Evolutionary conservation across 1,140 invertebrate genomes (phyloP).

Genomic region (Phortica variegata): DNA sequence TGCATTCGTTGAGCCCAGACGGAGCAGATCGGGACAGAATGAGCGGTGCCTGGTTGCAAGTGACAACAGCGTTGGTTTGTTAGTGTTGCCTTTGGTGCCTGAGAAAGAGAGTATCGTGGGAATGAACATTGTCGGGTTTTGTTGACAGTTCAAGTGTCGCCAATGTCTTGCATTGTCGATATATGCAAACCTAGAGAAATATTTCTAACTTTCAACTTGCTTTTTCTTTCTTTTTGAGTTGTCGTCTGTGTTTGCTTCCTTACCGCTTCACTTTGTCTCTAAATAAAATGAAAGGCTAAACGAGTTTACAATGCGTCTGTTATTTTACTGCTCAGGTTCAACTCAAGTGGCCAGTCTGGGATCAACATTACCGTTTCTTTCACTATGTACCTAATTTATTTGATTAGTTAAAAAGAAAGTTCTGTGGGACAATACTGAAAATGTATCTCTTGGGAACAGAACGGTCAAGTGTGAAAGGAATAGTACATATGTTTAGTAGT

Average conservation of each 20-base stretch:
- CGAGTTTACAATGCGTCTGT: slow-evolving; percentile 45
- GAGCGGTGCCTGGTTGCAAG: not conserved
- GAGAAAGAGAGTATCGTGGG: slow-evolving; percentile 48
- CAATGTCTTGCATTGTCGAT: slow-evolving; percentile 23
- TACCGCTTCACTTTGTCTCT: slow-evolving; percentile 26
- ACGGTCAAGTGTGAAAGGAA: slow-evolving; percentile 6
- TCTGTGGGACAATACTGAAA: no score
- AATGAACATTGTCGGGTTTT: slow-evolving; percentile 45
- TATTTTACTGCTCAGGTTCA: slow-evolving; percentile 1
- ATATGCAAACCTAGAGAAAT: slow-evolving; percentile 45
- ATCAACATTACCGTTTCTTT: no score
- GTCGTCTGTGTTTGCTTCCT: slow-evolving; percentile 2
- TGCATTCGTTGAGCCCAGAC: slow-evolving; percentile 21
- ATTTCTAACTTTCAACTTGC: slow-evolving; percentile 30
- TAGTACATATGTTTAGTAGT: slow-evolving; percentile 18
- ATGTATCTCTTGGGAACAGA: slow-evolving; percentile 40
- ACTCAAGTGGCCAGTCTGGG: slow-evolving; percentile 42
- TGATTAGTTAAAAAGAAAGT: no score
- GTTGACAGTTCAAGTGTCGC: slow-evolving; percentile 46
- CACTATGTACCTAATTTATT: no score
- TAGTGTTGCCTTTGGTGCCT: not conserved
- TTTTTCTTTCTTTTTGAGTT: slow-evolving; percentile 18
- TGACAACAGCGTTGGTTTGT: no score
- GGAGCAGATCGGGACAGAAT: slow-evolving; percentile 24
- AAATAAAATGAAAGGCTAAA: slow-evolving; percentile 36